A percentile compares a stretch with the other conserved stretches of the same genome.
Conservation (phyloP, 1,140 invertebrate species). For the Apis florea region DNA sequence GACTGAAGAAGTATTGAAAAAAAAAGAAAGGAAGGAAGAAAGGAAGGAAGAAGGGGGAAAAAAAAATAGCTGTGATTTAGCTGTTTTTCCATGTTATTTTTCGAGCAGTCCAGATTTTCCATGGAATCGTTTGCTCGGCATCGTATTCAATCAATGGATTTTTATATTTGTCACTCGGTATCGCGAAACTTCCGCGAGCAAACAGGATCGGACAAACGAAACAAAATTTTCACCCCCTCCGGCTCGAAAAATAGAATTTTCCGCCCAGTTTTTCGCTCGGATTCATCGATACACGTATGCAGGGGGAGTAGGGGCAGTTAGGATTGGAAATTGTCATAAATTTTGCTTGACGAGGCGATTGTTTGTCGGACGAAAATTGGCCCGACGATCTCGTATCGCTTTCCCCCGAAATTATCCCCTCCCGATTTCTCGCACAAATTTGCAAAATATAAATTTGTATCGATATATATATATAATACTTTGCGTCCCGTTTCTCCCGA, state of each 20-base stretch:
- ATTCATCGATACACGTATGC: too few species aligned
- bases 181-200: background rate
- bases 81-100: background rate
- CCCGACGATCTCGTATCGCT: background rate
- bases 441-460: too few species aligned
- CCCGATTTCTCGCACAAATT: too few species aligned
- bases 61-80: background rate
- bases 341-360: background rate
- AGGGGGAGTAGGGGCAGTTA: background rate
- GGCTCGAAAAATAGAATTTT: background rate
- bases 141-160: background rate
- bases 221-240: background rate
- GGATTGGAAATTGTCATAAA: slow-evolving; percentile 3
- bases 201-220: background rate
- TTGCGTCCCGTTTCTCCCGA: too few species aligned
- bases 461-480: too few species aligned
- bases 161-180: background rate
- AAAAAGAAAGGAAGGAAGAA: too few species aligned
- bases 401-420: too few species aligned
- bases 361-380: background rate
- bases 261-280: too few species aligned
- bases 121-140: background rate
- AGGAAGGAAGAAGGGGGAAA: background rate
- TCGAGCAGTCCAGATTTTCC: background rate
- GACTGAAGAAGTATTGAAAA: too few species aligned